Base-by-base conservation (phyloP, 2,113 vertebrate genomes). In the Electrona antarctica region DNA sequence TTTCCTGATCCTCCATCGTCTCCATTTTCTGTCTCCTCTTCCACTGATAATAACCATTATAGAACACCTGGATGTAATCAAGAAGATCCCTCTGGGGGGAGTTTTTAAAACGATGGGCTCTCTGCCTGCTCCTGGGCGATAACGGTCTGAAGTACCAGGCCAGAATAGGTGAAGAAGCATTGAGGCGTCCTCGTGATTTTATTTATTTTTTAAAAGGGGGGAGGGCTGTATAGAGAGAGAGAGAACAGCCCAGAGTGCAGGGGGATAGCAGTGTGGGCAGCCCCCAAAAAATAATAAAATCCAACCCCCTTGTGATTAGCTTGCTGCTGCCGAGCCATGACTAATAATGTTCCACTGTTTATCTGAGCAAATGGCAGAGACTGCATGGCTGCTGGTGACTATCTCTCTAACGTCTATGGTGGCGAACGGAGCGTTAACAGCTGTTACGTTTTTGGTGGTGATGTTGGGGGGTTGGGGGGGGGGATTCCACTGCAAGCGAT, bases 51-150 rank as follows among this genome's bases (percentile, higher is more conserved):
- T 41, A 55, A 47, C 33, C 50, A 69, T 4, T 33, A 47, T 59
- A 8, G 45, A 83, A 58, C 58, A 67, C 67, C 73, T 61, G 73
- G 52, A 79, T 73, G 61, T 60, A 87, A 89, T 86, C 78, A 82
- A 2, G 29, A 85, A 78, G 62, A 56, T 62, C 61, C 74, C 80
- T 84, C 76, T 84, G 69, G 0, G 11, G 77, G 64, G 75, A 85
- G n/a, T n/a, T 84, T 69, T 63, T 33, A 33, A 2, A 33, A 33
- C 29, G 80, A 85, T 75, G 56, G 1, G 52, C 62, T 61, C 51
- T 13, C 33, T 2, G 29, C 14, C 41, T 62, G 74, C 69, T 76
- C 55, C 46, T 69, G 29, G 48, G 3, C 9, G 2, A 80, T 83
- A 67, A 70, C 59, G 80, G 29, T 73, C 68, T 55, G 33, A 29